Base-by-base conservation (phyloP, 2,888 invertebrate species). In the Eudemis profundana region DNA sequence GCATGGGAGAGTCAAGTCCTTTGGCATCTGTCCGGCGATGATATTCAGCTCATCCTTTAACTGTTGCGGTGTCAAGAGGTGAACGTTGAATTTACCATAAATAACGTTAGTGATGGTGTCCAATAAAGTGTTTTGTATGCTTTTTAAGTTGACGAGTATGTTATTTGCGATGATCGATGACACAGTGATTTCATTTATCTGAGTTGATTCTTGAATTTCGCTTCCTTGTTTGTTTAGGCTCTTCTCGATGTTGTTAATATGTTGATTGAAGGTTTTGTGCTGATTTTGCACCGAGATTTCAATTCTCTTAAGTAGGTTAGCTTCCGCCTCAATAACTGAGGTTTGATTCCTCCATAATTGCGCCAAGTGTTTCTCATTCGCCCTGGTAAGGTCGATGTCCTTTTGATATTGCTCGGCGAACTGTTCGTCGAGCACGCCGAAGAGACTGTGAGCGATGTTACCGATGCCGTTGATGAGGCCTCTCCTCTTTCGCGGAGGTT, bases 231-330 rank as follows among this genome's bases (percentile, higher is more conserved):
- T 15, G 17, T 42, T 42, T 3, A 42, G 42, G 15, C 15, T 42
- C 5, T 4, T 42, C 42, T 42, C 17, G 42, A 17, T 15, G 5
- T 8, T 42, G 3, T 17, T 42, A 15, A 42, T 42, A 5, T 38
- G 38, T 38, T 38, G 38, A 42, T 42, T 42, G 47, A n/a, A 36
- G 10, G 36, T 36, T 12, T 36, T 36, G 10, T 36, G 36, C 36
- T 36, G 36, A 36, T 36, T 36, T 36, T 36, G 8, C 36, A 36
- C 10, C 10, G 36, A 36, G 8, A 7, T 36, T 10, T 36, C 5
- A 7, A 36, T 8, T 36, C 36, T 36, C 8, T 36, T 36, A 5
- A 36, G 36, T 2, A 36, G 10, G 36, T 36, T 36, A 36, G 4
- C 4, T 36, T 36, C 36, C 12, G 36, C 36, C 36, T 36, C 36